These are phyloP conservation scores for Biston betularia DNA, from an alignment of 2,888 invertebrate species.

Conservation along the genomic window DNA sequence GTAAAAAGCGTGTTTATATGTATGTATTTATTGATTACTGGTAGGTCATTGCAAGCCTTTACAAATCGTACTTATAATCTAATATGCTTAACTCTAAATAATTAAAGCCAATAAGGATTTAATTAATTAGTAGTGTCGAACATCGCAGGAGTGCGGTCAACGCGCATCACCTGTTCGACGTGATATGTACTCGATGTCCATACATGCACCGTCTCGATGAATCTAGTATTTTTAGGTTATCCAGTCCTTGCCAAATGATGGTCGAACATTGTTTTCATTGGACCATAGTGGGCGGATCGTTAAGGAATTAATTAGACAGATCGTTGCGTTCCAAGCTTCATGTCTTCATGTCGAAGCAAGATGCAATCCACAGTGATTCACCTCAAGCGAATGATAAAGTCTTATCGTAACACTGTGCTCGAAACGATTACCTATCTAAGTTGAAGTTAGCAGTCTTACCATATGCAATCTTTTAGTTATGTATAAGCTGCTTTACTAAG, in stretches of 20 bases:
- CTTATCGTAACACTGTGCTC: conserved; percentile 5
- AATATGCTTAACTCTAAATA: too few relatives aligned
- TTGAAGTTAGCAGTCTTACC: too few relatives aligned
- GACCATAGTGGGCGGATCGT: conserved; percentile 33
- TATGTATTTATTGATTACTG: too few relatives aligned
- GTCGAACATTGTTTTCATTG: conserved; percentile 37
- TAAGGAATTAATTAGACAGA: conserved; percentile 27
- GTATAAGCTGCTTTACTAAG: background rate
- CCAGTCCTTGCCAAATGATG: conserved; percentile 22
- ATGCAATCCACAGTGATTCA: conserved; percentile 17
- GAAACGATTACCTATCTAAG: background rate
- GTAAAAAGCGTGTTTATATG: too few relatives aligned
- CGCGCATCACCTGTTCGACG: too few relatives aligned
- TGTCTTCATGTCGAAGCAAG: conserved; percentile 27
- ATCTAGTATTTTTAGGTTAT: conserved; percentile 15
- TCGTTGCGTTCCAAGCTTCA: conserved; percentile 32
- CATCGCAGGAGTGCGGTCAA: too few relatives aligned
- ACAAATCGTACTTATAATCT: too few relatives aligned
- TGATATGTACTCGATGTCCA: background rate
- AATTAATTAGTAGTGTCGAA: too few relatives aligned
- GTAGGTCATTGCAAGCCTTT: too few relatives aligned
- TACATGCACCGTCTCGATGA: background rate
- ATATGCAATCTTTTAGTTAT: background rate
- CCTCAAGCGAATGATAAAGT: conserved; percentile 6
- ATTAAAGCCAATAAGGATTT: too few relatives aligned